A percentile compares a stretch with the other conserved stretches of the same genome.
Conservation (phyloP, 2,888 invertebrate species). For the Xylota segnis region DNA sequence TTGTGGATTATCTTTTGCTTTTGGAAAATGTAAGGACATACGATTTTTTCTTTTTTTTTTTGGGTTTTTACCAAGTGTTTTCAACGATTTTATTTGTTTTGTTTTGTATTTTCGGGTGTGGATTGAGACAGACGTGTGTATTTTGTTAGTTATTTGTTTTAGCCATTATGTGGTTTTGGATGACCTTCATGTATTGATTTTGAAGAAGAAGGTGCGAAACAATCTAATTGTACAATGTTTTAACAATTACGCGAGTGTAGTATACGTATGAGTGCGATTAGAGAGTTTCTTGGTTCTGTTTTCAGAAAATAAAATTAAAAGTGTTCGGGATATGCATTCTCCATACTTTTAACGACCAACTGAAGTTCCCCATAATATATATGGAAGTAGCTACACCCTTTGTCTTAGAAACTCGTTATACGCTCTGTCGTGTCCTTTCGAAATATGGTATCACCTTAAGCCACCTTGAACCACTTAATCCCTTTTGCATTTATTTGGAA, state of each 20-base stretch:
- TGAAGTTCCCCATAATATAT: too few relatives aligned
- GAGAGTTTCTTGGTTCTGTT: too few relatives aligned
- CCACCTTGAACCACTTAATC: too few relatives aligned
- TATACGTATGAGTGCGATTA: background rate
- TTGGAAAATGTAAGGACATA: constrained; percentile 22
- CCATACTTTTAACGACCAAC: too few relatives aligned
- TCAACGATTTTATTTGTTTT: background rate
- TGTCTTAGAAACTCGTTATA: too few relatives aligned
- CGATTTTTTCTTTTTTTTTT: background rate
- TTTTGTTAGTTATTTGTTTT: background rate
- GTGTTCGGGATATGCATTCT: too few relatives aligned
- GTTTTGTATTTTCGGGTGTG: background rate
- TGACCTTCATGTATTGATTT: background rate
- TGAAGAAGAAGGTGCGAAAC: background rate
- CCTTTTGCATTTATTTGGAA: too few relatives aligned
- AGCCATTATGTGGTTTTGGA: background rate
- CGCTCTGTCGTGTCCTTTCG: too few relatives aligned
- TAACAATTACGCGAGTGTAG: background rate
- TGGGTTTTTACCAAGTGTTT: background rate
- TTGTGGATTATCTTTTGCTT: constrained; percentile 11
- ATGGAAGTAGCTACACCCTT: too few relatives aligned
- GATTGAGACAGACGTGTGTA: background rate
- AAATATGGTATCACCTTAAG: too few relatives aligned
- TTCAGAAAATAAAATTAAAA: too few relatives aligned
- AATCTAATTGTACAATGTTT: background rate